Conservation (phyloP, 92 coral and sea anemone species). For the Phymanthus crucifer region DNA sequence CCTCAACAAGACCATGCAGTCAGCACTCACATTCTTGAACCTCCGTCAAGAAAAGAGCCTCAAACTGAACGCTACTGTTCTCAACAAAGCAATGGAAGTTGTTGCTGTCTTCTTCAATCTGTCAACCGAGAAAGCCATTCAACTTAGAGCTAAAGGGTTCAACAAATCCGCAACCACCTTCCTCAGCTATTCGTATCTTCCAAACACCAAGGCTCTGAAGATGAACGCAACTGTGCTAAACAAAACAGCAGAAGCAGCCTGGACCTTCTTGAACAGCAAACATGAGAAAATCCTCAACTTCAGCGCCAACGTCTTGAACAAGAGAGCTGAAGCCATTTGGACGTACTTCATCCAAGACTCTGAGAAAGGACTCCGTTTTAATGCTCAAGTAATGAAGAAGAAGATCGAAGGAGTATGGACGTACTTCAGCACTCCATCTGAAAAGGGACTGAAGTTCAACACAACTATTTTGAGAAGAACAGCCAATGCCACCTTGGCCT, state of each 20-base stretch:
- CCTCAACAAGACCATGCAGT: conserved; percentile 59
- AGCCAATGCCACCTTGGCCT: conserved; percentile 57
- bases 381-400: conserved; percentile 58
- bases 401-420: conserved; percentile 57
- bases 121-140: conserved; percentile 54
- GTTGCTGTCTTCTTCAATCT: conserved; percentile 55
- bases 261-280: conserved; percentile 41
- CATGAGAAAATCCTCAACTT: conserved; percentile 58
- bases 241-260: conserved; percentile 57
- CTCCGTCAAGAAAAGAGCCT: conserved; percentile 59
- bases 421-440: conserved; percentile 40
- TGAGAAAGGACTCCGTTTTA: conserved; percentile 62
- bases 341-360: conserved; percentile 49
- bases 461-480: conserved; percentile 66
- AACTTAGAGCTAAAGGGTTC: conserved; percentile 55
- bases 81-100: conserved; percentile 65
- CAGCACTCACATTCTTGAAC: conserved; percentile 68
- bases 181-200: conserved; percentile 44
- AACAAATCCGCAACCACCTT: conserved; percentile 64
- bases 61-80: conserved; percentile 62
- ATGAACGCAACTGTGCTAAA: conserved; percentile 69
- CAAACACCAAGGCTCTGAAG: conserved; percentile 57
- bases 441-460: conserved; percentile 76
- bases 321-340: conserved; percentile 59
- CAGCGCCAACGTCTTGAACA: conserved; percentile 59